Base-by-base conservation (phyloP, 2,113 vertebrate genomes). In the Leuciscus idus region DNA sequence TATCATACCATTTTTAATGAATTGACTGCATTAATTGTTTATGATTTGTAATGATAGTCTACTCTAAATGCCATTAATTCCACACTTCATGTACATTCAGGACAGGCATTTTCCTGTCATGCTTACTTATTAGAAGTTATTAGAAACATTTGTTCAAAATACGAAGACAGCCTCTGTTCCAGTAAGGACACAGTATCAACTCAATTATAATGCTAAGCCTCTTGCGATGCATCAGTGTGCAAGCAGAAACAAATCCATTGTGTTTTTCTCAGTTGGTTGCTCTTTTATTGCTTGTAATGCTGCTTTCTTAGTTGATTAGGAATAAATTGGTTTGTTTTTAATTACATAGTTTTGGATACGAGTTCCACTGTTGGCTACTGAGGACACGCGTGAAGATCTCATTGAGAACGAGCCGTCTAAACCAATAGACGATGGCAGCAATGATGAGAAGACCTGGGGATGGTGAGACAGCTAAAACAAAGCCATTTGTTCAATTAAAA, bases 331-430 rank as follows among this genome's bases (percentile, higher is more conserved):
- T 82, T 73, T 84, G 23, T 86, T 81, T 4, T 88, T 30, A 19
- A 43, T 30, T 77, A 77, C 87, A 43, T 57, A 98, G 97, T 98
- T 97, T 92, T 98, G 97, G 97, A 95, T 98, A 85, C 92, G 95
- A 4, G 96, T 98, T 17, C 96, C 97, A 0, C 92, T 98, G 87
- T 91, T 98, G 91, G 94, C 94, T 0, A 87, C 95, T 0, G 96
- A 97, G 57, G 96, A 98, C 89, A 88, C 93, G 80, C 92, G 95
- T 82, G 97, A 98, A 28, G 97, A 98, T 86, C 86, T 98, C 28
- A 95, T 97, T 68, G 96, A 96, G 85, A 97, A 98, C 9, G 96
- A 94, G 66, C 95, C 96, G 0, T 19, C 83, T 64, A 74, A 90
- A 52, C 91, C 86, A 33, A 66, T 78, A 4, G 94, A 96, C 12